Conservation (phyloP, 2,888 invertebrate species). For the Andrena bucephala region DNA sequence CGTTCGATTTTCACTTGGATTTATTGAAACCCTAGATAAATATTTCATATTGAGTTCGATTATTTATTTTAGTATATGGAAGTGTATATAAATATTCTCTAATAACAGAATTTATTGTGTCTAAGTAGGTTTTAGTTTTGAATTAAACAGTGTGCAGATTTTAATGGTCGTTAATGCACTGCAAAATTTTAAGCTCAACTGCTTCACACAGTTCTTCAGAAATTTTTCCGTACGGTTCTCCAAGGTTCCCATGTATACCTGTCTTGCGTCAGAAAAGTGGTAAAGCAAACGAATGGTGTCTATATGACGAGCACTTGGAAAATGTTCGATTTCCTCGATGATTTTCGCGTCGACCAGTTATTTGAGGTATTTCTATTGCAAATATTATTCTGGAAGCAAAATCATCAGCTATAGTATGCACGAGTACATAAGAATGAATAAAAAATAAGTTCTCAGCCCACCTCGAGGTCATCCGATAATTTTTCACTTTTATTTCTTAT, state of each 20-base stretch:
- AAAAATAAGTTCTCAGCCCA: not conserved
- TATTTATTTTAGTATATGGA: no score
- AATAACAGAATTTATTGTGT: not conserved
- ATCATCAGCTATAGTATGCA: not conserved
- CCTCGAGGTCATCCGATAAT: not conserved
- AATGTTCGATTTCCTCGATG: not conserved
- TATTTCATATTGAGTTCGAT: not conserved
- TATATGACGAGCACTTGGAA: not conserved
- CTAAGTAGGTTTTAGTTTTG: not conserved
- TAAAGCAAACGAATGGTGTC: conserved; percentile 5
- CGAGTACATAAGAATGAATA: not conserved
- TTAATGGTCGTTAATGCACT: not conserved
- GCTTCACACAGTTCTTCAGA: not conserved
- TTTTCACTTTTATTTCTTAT: not conserved
- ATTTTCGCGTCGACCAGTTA: not conserved
- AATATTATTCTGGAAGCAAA: not conserved
- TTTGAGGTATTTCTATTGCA: not conserved
- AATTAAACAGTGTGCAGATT: not conserved
- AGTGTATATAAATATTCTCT: no score
- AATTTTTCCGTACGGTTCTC: not conserved
- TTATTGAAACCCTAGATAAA: not conserved
- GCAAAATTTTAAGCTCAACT: not conserved
- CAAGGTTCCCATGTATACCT: not conserved
- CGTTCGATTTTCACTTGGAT: no score
- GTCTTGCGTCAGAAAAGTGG: not conserved